A percentile compares a stretch with the other conserved stretches of the same genome.
Evolutionary conservation across 1,140 invertebrate species (phyloP).

Genomic region (Varroa destructor): DNA sequence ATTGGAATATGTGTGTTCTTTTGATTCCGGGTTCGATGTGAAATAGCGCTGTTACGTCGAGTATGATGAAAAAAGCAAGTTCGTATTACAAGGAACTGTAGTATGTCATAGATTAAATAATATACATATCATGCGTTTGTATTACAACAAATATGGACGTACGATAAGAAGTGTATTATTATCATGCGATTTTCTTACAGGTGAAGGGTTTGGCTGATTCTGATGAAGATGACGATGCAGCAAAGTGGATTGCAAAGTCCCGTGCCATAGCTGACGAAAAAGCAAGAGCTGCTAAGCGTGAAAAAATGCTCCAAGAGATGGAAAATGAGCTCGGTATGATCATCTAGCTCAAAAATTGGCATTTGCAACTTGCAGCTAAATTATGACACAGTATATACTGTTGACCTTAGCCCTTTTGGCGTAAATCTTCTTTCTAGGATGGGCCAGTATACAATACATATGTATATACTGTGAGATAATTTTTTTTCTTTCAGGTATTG

Average conservation of each 20-base stretch:
- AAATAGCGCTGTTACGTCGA: too few relatives aligned
- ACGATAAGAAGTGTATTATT: neutral
- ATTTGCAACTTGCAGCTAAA: neutral
- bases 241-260: constrained; percentile 66
- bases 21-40: too few relatives aligned
- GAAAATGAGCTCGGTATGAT: constrained; percentile 85
- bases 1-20: too few relatives aligned
- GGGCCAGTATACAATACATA: neutral
- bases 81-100: too few relatives aligned
- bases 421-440: constrained; percentile 8
- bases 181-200: constrained; percentile 32
- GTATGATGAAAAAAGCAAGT: too few relatives aligned
- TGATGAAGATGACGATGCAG: constrained; percentile 50
- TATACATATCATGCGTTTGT: too few relatives aligned
- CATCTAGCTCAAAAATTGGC: constrained; percentile 57
- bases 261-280: constrained; percentile 64
- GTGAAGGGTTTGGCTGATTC: constrained; percentile 58
- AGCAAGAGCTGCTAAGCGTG: constrained; percentile 69
- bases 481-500: constrained; percentile 12
- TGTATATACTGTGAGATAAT: neutral
- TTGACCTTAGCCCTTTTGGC: neutral
- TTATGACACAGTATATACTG: neutral
- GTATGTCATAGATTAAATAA: too few relatives aligned
- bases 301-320: constrained; percentile 80
- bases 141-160: too few relatives aligned